Evolutionary conservation across 2,113 vertebrate genomes (phyloP).

Genomic region (Epinephelus lanceolatus): DNA sequence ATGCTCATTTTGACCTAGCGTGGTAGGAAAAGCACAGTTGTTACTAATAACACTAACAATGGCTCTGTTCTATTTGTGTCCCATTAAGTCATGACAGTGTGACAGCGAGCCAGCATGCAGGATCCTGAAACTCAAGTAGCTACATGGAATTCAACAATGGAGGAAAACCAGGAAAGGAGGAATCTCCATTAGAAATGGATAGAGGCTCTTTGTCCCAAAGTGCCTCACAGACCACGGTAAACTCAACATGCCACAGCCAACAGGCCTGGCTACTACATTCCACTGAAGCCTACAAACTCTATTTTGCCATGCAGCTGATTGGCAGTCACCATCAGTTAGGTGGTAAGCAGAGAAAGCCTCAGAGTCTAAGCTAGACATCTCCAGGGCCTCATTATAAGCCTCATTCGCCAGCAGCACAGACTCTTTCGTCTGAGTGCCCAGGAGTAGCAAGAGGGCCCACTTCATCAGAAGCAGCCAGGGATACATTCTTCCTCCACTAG

Average conservation of each 20-base stretch:
- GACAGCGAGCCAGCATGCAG: not conserved
- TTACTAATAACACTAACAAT: not conserved
- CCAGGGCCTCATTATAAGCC: constrained; percentile 67
- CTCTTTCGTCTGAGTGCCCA: constrained; percentile 64
- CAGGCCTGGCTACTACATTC: constrained; percentile 15
- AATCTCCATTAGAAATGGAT: constrained; percentile 50
- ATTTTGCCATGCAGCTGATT: constrained; percentile 49
- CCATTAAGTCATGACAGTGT: not conserved
- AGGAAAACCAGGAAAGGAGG: constrained; percentile 26
- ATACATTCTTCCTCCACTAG: constrained; percentile 46
- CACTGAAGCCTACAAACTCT: constrained; percentile 7
- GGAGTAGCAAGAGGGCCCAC: constrained; percentile 64
- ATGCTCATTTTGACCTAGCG: not conserved
- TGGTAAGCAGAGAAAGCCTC: constrained; percentile 51
- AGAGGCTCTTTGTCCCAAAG: constrained; percentile 28
- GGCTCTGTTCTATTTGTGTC: not conserved
- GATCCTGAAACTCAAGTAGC: not conserved
- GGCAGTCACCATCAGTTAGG: constrained; percentile 50
- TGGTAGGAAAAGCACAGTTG: not conserved
- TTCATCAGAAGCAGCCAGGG: constrained; percentile 56
- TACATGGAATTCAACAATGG: constrained; percentile 9
- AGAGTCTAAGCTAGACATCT: constrained; percentile 53
- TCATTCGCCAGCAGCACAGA: constrained; percentile 60
- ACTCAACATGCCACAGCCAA: constrained; percentile 22
- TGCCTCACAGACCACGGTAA: constrained; percentile 19